phyloP scores from a whole-genome alignment of 2,797 vertebrate species.

The Acanthopagrus latus region DNA sequence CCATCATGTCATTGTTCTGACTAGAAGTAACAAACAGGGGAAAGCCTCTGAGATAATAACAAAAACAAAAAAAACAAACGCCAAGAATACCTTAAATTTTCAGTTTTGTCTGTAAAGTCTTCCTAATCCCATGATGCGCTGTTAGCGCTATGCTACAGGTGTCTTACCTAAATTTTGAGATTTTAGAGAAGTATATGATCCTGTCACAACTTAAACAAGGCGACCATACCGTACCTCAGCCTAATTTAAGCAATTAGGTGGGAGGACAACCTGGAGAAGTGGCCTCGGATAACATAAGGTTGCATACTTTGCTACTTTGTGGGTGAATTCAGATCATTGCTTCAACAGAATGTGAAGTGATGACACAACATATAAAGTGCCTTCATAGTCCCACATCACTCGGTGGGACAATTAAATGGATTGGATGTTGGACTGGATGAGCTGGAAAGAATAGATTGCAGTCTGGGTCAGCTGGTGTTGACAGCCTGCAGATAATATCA shows the following conservation, averaged over 20 bases:
- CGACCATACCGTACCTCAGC: too few relatives aligned
- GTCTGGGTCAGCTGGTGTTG: background rate
- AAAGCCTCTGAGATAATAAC: background rate
- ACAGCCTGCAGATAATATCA: background rate
- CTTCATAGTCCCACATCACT: too few relatives aligned
- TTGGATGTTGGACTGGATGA: too few relatives aligned
- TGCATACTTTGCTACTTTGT: background rate
- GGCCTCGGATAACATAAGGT: background rate
- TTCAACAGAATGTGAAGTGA: too few relatives aligned
- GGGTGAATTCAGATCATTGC: background rate
- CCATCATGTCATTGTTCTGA: constrained; percentile 19
- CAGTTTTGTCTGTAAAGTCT: background rate
- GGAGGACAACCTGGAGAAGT: background rate
- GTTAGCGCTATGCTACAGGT: background rate
- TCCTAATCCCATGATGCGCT: constrained; percentile 1
- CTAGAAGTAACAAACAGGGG: constrained; percentile 10
- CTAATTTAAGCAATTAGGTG: background rate
- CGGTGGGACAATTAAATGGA: too few relatives aligned
- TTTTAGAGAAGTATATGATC: background rate
- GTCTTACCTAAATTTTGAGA: background rate
- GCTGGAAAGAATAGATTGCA: too few relatives aligned
- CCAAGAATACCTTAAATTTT: background rate
- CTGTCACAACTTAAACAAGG: background rate
- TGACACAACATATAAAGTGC: too few relatives aligned
- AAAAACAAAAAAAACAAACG: background rate